Base-by-base conservation (phyloP, 2,113 vertebrate species). In the Bos javanicus region DNA sequence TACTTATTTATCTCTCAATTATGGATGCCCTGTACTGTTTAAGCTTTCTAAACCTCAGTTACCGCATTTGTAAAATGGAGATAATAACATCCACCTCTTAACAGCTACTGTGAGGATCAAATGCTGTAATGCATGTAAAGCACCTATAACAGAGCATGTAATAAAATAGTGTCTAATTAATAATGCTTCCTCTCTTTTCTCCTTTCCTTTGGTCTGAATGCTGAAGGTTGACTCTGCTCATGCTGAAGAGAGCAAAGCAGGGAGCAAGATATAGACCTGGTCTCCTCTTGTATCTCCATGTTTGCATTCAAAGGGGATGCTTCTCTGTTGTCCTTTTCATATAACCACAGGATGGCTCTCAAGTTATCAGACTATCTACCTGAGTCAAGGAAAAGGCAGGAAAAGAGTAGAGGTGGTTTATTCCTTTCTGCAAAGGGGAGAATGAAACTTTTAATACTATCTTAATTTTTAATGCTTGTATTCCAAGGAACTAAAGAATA, bases 1-100 rank as follows among this genome's bases (percentile, higher is more conserved):
- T 88, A 78, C 80, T 87, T 93, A 23, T 91, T 89, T 95, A 90
- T 86, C 80, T 74, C 39, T 28, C 57, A 67, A 1, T 82, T n/a
- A 95, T 71, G 82, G 86, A 36, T 60, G 82, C 23, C 8, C 26
- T 16, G 19, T 15, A 9, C 76, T 90, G 71, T 86, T 91, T 78
- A 93, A 96, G 82, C 64, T 89, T 94, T 92, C 60, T 78, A 83
- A 91, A 28, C 21, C n/a, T 76, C 91, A 86, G 60, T 89, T 48
- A 36, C 10, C 4, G 15, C 33, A n/a, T 97, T 94, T 94, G 43
- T 93, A 85, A 96, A 93, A 64, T 67, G 50, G 64, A 94, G 87
- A 71, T 80, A 74, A 95, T 87, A 95, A 67, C 39, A 59, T 85
- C 26, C 36, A 59, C 23, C n/a, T 94, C 39, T 96, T 95, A 78